phyloP scores from a whole-genome alignment of 2,797 vertebrate genomes.

The Mus caroli region DNA sequence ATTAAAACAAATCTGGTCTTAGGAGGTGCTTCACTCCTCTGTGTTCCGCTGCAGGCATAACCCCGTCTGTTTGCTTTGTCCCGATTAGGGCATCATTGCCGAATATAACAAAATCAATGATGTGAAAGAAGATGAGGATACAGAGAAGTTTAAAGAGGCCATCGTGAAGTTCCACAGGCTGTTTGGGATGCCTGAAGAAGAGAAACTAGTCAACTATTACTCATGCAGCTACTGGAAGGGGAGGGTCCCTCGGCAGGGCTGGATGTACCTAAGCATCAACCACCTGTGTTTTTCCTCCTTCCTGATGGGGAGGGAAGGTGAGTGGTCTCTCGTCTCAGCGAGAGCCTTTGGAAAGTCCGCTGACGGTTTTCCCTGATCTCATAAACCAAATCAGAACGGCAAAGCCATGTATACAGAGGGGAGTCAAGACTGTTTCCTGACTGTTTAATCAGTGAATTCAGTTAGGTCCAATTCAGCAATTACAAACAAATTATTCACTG shows the following conservation, averaged over 20 bases:
- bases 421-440: not conserved
- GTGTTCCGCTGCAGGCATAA: not conserved
- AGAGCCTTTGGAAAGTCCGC: not conserved
- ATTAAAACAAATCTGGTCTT: not conserved
- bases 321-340: constrained; percentile 39
- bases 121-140: constrained; percentile 97
- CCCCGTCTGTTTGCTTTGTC: not conserved
- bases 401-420: not conserved
- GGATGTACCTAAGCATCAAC: constrained; percentile 99
- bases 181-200: constrained; percentile 98
- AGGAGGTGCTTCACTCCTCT: not conserved
- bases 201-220: constrained; percentile 99
- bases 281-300: constrained; percentile 99
- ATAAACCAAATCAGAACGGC: not conserved
- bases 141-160: constrained; percentile 98
- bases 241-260: constrained; percentile 97
- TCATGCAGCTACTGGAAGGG: constrained; percentile 99
- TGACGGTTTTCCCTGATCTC: not conserved
- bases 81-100: constrained; percentile 96
- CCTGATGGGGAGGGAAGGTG: constrained; percentile 98
- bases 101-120: constrained; percentile 98
- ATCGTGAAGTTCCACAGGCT: constrained; percentile 96
- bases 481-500: not conserved
- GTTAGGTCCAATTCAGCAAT: not conserved
- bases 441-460: not conserved